These are phyloP conservation scores for Otolemur crassicaudatus DNA, from an alignment of 2,797 vertebrate genomes.

Conservation along the genomic window DNA sequence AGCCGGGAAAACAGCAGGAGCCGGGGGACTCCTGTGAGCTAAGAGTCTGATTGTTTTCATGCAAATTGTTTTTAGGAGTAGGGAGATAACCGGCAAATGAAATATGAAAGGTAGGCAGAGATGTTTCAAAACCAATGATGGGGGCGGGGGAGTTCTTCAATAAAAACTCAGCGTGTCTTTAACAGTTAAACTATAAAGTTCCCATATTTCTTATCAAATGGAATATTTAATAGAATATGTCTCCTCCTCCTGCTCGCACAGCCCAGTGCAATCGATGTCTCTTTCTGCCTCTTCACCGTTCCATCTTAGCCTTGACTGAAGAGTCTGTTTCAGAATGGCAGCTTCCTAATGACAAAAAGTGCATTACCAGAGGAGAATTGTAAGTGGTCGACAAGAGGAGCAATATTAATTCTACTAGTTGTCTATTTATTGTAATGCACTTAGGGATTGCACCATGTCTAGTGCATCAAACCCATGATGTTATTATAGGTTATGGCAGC, in stretches of 20 bases:
- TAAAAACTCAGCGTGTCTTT: not conserved
- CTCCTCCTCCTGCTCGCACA: not conserved
- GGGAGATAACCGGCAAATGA: slow-evolving; percentile 72
- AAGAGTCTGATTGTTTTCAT: slow-evolving; percentile 73
- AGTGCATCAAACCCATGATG: not conserved
- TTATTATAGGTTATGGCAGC: slow-evolving; percentile 2
- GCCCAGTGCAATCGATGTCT: not conserved
- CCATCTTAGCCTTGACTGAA: slow-evolving; percentile 23
- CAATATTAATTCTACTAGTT: not conserved
- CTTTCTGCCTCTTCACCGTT: not conserved
- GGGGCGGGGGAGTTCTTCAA: not conserved
- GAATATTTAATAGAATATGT: not conserved
- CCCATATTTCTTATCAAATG: not conserved
- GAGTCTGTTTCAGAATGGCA: not conserved
- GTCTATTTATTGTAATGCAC: slow-evolving; percentile 47
- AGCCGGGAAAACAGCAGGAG: slow-evolving; percentile 60
- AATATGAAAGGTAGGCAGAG: slow-evolving; percentile 56
- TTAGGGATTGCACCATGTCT: not conserved
- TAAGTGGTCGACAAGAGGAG: not conserved
- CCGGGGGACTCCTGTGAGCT: slow-evolving; percentile 56
- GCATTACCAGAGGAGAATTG: not conserved
- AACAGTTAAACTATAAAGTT: not conserved
- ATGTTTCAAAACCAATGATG: slow-evolving; percentile 27
- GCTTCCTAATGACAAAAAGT: not conserved
- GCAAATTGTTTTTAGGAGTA: slow-evolving; percentile 74